These are phyloP conservation scores for Drosophila mauritiana DNA, from an alignment of 1,140 invertebrate genomes.

Conservation along the genomic window DNA sequence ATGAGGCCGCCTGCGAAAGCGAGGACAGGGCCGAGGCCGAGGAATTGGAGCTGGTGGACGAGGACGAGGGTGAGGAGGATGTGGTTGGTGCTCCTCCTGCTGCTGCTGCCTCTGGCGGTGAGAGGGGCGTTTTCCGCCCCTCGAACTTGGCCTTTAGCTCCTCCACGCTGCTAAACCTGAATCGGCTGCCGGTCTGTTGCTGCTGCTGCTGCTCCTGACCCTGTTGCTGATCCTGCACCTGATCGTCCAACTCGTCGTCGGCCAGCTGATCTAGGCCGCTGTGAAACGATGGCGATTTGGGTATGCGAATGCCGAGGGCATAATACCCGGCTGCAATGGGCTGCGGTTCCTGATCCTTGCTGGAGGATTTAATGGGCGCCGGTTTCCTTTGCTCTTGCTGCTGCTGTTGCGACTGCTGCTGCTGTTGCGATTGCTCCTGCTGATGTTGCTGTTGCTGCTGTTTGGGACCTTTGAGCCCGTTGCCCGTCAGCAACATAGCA, in stretches of 20 bases:
- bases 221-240: conserved; percentile 3
- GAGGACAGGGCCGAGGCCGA: conserved; percentile 73
- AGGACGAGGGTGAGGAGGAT: conserved; percentile 74
- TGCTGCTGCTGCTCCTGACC: conserved; percentile 2
- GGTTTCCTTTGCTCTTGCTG: conserved; percentile 18
- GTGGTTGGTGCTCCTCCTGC: conserved; percentile 37
- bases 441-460: conserved; percentile 66
- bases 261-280: conserved; percentile 91
- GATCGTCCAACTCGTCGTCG: conserved; percentile 77
- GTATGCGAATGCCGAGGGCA: conserved; percentile 87
- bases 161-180: conserved; percentile 79
- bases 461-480: conserved; percentile 57
- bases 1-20: conserved; percentile 61
- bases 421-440: conserved; percentile 27
- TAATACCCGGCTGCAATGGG: conserved; percentile 48
- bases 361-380: conserved; percentile 9
- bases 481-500: conserved; percentile 84
- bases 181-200: conserved; percentile 41
- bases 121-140: conserved; percentile 74
- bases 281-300: conserved; percentile 93
- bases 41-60: conserved; percentile 74
- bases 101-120: conserved; percentile 60
- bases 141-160: conserved; percentile 80
- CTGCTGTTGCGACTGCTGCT: conserved; percentile 19
- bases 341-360: conserved; percentile 28